Percentiles rank a stretch among this genome's conserved stretches.
phyloP scores from a whole-genome alignment of 2,797 vertebrate species.

The Syncerus caffer region DNA sequence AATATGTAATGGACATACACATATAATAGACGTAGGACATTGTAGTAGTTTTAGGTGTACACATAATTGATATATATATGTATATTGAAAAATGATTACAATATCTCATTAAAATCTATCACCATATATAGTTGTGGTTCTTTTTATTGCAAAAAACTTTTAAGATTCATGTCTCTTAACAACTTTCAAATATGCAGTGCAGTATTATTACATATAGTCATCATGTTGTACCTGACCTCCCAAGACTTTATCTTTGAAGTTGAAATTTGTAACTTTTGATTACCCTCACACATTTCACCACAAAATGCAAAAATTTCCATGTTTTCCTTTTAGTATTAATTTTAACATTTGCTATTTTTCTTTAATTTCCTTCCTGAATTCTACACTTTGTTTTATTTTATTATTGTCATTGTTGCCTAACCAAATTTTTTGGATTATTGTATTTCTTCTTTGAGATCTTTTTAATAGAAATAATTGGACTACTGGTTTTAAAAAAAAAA shows the following conservation, averaged over 20 bases:
- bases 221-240: neutral
- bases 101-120: neutral
- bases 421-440: neutral
- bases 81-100: neutral
- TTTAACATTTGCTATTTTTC: neutral
- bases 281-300: neutral
- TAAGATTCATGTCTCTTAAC: neutral
- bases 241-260: neutral
- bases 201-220: neutral
- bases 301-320: neutral
- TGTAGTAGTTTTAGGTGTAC: neutral
- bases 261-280: neutral
- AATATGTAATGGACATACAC: neutral
- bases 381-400: neutral
- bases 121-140: neutral
- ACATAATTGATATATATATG: neutral
- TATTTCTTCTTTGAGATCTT: neutral
- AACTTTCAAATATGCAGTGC: neutral
- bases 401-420: neutral
- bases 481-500: neutral
- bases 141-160: neutral
- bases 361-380: neutral
- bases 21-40: neutral
- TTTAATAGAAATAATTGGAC: neutral
- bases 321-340: neutral